Percentiles rank a stretch among this genome's conserved stretches.
Conservation (phyloP, 2,888 invertebrate genomes). For the Melanchra persicariae region DNA sequence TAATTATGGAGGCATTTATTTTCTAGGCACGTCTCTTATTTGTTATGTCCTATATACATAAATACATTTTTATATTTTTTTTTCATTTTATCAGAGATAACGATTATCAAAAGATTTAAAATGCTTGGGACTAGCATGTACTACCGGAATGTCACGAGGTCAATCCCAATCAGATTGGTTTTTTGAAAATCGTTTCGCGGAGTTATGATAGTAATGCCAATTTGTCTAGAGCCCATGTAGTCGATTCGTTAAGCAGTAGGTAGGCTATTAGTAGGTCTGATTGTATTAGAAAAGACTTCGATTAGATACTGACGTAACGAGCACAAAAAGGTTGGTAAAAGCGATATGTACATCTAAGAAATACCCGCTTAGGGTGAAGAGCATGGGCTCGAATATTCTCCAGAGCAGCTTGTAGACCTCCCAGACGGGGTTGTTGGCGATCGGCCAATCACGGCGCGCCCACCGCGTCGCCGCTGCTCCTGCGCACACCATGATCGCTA, state of each 20-base stretch:
- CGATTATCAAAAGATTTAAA: background rate
- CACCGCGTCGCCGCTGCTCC: conserved; percentile 85
- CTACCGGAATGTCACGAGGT: background rate
- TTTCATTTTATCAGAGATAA: background rate
- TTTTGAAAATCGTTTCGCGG: background rate
- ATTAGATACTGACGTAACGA: background rate
- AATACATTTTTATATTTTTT: no score
- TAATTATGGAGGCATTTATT: no score
- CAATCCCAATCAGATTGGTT: background rate
- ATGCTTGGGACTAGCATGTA: background rate
- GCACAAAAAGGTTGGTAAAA: conserved; percentile 39
- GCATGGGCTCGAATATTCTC: conserved; percentile 86
- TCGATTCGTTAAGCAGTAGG: background rate
- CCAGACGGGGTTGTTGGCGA: conserved; percentile 84
- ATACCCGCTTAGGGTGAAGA: conserved; percentile 87
- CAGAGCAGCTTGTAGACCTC: conserved; percentile 85
- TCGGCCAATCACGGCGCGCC: conserved; percentile 84
- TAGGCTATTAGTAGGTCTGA: background rate
- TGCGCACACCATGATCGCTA: conserved; percentile 89
- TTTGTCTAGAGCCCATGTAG: background rate
- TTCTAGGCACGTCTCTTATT: background rate
- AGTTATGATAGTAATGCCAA: background rate
- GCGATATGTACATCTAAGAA: conserved; percentile 81
- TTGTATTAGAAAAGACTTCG: no score
- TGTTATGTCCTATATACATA: no score